Conservation (phyloP, 2,888 invertebrate genomes). For the Anarsia innoxiella region DNA sequence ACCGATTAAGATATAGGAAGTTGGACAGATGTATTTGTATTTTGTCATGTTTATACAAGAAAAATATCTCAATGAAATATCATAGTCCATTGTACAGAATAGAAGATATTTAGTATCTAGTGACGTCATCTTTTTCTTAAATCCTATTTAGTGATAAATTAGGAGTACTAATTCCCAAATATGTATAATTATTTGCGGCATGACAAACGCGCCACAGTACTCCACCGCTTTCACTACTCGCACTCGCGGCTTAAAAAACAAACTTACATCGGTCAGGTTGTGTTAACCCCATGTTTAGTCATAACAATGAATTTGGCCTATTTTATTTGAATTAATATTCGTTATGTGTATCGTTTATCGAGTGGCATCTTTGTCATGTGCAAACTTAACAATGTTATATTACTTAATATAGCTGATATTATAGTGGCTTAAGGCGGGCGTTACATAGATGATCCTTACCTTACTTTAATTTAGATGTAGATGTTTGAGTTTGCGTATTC, state of each 20-base stretch:
- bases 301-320: slow-evolving; percentile 68
- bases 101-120: slow-evolving; percentile 65
- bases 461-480: slow-evolving; percentile 63
- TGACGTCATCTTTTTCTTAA: slow-evolving; percentile 57
- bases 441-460: slow-evolving; percentile 55
- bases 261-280: slow-evolving; percentile 44
- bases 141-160: slow-evolving; percentile 64
- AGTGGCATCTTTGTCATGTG: slow-evolving; percentile 60
- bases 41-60: slow-evolving; percentile 73
- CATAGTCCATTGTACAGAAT: slow-evolving; percentile 72
- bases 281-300: slow-evolving; percentile 56
- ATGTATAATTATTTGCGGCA: slow-evolving; percentile 54
- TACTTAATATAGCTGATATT: slow-evolving; percentile 69
- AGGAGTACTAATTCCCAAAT: slow-evolving; percentile 62
- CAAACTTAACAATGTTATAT: slow-evolving; percentile 55
- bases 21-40: slow-evolving; percentile 68
- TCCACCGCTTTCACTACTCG: slow-evolving; percentile 1
- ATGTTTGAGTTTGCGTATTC: slow-evolving; percentile 68
- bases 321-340: slow-evolving; percentile 42
- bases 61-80: slow-evolving; percentile 70
- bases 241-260: slow-evolving; percentile 11
- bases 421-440: slow-evolving; percentile 69
- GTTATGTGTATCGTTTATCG: slow-evolving; percentile 29
- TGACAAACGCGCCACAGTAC: slow-evolving; percentile 54
- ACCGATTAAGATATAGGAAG: slow-evolving; percentile 64